Conservation (phyloP, 2,797 vertebrate species). For the Pyrocephalus nanus region DNA sequence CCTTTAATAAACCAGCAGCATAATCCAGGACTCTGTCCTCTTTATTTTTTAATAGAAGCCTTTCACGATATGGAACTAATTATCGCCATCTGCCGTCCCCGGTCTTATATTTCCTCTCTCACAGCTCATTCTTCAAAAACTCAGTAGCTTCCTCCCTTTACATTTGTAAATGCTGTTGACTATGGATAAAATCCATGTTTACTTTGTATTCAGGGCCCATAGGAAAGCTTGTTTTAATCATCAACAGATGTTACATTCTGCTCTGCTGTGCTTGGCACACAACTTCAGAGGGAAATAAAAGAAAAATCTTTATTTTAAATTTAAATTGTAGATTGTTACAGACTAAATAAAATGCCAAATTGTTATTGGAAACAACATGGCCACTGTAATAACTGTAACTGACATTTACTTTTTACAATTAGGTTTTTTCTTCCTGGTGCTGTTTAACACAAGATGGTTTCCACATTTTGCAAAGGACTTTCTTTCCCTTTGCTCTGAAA, state of each 20-base stretch:
- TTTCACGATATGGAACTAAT: slow-evolving; percentile 86
- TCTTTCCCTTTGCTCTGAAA: slow-evolving; percentile 55
- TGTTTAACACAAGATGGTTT: slow-evolving; percentile 78
- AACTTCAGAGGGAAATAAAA: slow-evolving; percentile 84
- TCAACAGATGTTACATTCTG: slow-evolving; percentile 89
- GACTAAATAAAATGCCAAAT: slow-evolving; percentile 86
- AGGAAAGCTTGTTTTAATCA: slow-evolving; percentile 90
- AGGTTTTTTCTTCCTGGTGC: slow-evolving; percentile 76
- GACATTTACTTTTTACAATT: slow-evolving; percentile 83
- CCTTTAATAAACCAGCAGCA: slow-evolving; percentile 77
- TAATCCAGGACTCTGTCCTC: slow-evolving; percentile 72
- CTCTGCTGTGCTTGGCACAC: slow-evolving; percentile 86
- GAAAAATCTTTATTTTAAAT: slow-evolving; percentile 86
- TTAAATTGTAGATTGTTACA: slow-evolving; percentile 89
- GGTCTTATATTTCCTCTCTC: slow-evolving; percentile 88
- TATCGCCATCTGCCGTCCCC: slow-evolving; percentile 91
- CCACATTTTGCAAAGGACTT: slow-evolving; percentile 70
- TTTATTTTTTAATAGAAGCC: slow-evolving; percentile 65
- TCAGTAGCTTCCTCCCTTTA: slow-evolving; percentile 97
- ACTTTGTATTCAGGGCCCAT: slow-evolving; percentile 91
- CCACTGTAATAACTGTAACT: slow-evolving; percentile 82
- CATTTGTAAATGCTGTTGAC: slow-evolving; percentile 98
- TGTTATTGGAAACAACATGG: slow-evolving; percentile 86
- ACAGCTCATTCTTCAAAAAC: slow-evolving; percentile 95
- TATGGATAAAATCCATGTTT: slow-evolving; percentile 97